Evolutionary conservation across 2,888 invertebrate species (phyloP), one percentile per base, ranked within the genome.

Genomic region (Lasioglossum oenotherae): DNA sequence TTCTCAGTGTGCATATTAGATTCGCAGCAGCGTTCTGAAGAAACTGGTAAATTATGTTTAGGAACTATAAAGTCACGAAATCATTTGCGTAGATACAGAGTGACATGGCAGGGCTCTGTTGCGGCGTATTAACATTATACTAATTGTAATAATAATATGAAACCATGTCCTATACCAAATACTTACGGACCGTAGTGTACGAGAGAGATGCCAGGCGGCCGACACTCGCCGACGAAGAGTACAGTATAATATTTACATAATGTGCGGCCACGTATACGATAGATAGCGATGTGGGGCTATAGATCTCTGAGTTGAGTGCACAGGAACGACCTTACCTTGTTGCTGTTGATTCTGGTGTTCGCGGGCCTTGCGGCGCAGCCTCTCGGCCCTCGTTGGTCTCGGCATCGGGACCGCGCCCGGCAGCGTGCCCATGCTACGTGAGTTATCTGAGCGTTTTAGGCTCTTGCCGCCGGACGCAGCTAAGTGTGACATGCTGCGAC

Each of bases 401-500:
- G 94, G 92, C 76, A 92, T 84, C 72, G 92, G 94, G 35, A 92
- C 92, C 79, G 92, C 91, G 88, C 94, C 94, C 87, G 94, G 95
- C 87, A 95, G 92, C 81, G 94, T 95, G 88, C 95, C 94, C 95
- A 95, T 95, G 92, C 95, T 95, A 93, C 95, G 95, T 88, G 95
- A 95, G 90, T 95, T 95, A 92, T 95, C 95, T 89, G 93, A 93
- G 87, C 94, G 94, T 88, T 95, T 94, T 88, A 95, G 94, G 89
- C 91, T 91, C 90, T 94, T 94, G 84, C 91, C 91, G 83, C 92
- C 93, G 89, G 93, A 95, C 95, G 93, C 93, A 89, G 95, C 96
- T 95, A 97, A 96, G 95, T 97, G 97, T 95, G 97, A 97, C 97
- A 97, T 97, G 96, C 97, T 97, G 95, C 97, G 97, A 94, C 97